phyloP scores from a whole-genome alignment of 2,113 vertebrate genomes.

The Elephantulus edwardii region DNA sequence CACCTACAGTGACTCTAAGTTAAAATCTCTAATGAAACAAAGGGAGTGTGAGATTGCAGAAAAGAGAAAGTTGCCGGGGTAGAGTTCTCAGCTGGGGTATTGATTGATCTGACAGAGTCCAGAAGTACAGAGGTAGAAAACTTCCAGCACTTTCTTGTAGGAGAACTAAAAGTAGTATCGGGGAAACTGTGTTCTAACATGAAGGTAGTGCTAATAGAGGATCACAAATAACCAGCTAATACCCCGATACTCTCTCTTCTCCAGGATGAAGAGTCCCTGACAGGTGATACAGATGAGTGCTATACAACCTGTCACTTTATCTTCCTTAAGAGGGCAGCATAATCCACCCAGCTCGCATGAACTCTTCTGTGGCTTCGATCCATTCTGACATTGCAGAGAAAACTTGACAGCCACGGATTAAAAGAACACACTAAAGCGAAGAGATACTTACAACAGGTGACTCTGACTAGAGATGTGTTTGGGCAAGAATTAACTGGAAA shows the following conservation, averaged over 20 bases:
- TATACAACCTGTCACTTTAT: constrained; percentile 53
- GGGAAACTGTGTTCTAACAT: background rate
- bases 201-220: constrained; percentile 4
- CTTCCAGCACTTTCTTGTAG: constrained; percentile 37
- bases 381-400: constrained; percentile 57
- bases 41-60: constrained; percentile 35
- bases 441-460: constrained; percentile 40
- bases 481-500: constrained; percentile 63
- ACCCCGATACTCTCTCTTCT: background rate
- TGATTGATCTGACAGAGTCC: constrained; percentile 58
- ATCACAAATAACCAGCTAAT: constrained; percentile 32
- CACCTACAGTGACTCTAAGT: constrained; percentile 35
- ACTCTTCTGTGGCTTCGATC: constrained; percentile 57
- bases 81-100: constrained; percentile 36
- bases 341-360: constrained; percentile 65
- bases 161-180: constrained; percentile 19
- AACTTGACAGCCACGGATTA: constrained; percentile 55
- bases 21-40: constrained; percentile 62
- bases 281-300: constrained; percentile 64
- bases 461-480: constrained; percentile 49
- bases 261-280: constrained; percentile 49
- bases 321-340: constrained; percentile 58
- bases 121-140: constrained; percentile 47
- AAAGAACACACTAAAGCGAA: constrained; percentile 44
- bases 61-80: constrained; percentile 32